Base-by-base conservation (phyloP, 2,797 vertebrate genomes). In the Corythornis leucogaster region DNA sequence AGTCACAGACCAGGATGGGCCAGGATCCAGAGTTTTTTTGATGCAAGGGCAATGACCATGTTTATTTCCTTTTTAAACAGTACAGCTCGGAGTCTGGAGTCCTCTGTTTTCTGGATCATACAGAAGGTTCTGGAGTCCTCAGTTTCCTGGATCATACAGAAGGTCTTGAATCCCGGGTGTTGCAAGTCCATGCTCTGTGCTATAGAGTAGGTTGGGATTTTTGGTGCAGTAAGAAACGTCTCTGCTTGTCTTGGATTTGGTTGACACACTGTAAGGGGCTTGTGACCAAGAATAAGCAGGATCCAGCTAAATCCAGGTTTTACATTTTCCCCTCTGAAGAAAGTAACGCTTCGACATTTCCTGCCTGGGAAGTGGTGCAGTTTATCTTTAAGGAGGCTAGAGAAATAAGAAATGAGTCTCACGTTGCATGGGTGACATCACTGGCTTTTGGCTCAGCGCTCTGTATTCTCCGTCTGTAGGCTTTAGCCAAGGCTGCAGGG, bases 341-440 rank as follows among this genome's bases (percentile, higher is more conserved):
- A 95, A 96, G 92, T 83, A 87, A 90, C 59, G 91, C 96, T 92
- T 80, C 46, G 68, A 88, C 89, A 94, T 94, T 93, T 91, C 85
- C 91, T 93, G 93, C 92, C 88, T 81, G 97, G 66, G 87, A 97
- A 97, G 96, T 91, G 96, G 97, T 97, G 97, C 95, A 87, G 98
- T 98, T 97, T 98, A 96, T 97, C 98, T 98, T 99, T 98, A 98
- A 99, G 98, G 97, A 98, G 97, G 97, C 95, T 88, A 97, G 97
- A 97, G 98, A 98, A 98, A 98, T 98, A 98, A 98, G 98, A 97
- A 97, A 98, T 98, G 97, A 98, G 96, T 97, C 98, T 98, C 98
- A 98, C 98, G 98, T 98, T 98, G 98, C 97, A 98, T 96, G 97
- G 98, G 98, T 99, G 98, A 99, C 98, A 98, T 99, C 98, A 98